Evolutionary conservation across 2,888 invertebrate species (phyloP).

Genomic region (Criorhina ranunculi): DNA sequence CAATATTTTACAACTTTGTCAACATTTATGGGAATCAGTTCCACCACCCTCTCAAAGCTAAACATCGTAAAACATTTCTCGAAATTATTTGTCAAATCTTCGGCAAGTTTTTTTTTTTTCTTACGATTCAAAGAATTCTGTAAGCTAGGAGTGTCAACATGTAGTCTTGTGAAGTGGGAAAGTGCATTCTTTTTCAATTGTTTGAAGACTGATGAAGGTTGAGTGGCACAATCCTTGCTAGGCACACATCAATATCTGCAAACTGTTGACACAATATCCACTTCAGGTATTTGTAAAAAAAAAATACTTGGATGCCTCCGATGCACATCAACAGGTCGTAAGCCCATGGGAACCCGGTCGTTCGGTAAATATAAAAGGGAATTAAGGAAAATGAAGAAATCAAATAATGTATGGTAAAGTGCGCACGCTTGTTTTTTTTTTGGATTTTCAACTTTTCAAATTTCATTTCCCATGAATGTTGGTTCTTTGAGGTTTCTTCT

Average conservation of each 20-base stretch:
- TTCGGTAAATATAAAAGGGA: conserved; percentile 64
- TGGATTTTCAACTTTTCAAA: conserved; percentile 53
- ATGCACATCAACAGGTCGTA: conserved; percentile 28
- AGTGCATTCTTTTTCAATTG: conserved; percentile 13
- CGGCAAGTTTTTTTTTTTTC: conserved; percentile 11
- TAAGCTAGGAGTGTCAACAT: conserved; percentile 10
- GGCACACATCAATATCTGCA: conserved; percentile 63
- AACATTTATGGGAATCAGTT: conserved; percentile 2
- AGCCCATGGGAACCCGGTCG: conserved; percentile 56
- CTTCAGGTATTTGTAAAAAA: conserved; percentile 44
- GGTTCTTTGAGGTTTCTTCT: conserved; percentile 35
- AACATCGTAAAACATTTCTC: conserved; percentile 20
- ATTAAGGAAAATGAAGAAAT: conserved; percentile 68
- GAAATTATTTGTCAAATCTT: conserved; percentile 1
- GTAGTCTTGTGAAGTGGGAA: not conserved
- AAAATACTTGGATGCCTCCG: conserved; percentile 28
- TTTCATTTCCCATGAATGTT: conserved; percentile 72
- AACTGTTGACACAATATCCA: conserved; percentile 57
- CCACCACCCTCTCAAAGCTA: not conserved
- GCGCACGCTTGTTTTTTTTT: conserved; percentile 37
- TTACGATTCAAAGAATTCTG: conserved; percentile 2
- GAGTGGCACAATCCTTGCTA: conserved; percentile 57
- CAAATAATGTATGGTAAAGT: conserved; percentile 57
- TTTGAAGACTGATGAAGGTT: conserved; percentile 37
- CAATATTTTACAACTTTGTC: not conserved